Conservation (phyloP, 1,140 invertebrate genomes). For the Plodia interpunctella region DNA sequence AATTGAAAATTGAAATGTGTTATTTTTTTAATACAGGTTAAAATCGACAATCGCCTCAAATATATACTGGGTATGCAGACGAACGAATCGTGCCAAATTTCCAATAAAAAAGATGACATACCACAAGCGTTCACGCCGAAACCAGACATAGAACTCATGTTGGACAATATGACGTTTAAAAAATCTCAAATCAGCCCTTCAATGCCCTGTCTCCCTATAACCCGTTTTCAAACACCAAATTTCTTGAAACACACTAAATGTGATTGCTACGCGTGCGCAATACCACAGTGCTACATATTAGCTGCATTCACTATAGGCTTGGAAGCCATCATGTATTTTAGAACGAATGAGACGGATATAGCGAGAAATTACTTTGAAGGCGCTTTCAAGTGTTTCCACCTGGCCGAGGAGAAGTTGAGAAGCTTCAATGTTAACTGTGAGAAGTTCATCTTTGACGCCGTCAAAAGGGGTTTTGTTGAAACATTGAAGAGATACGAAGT, state of each 20-base stretch:
- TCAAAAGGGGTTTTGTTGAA: conserved; percentile 12
- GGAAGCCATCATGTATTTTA: conserved; percentile 50
- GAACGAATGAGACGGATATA: conserved; percentile 41
- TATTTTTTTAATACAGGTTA: conserved; percentile 34
- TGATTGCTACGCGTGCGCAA: conserved; percentile 38
- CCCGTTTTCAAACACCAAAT: conserved; percentile 33
- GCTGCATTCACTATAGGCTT: conserved; percentile 27
- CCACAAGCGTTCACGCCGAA: conserved; percentile 29
- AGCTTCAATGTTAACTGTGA: conserved; percentile 21
- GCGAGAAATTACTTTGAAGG: conserved; percentile 55
- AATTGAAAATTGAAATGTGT: neutral
- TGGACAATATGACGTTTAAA: conserved; percentile 33
- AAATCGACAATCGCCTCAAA: conserved; percentile 52
- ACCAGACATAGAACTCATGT: conserved; percentile 40
- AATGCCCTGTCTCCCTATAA: conserved; percentile 21
- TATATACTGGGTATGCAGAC: conserved; percentile 43
- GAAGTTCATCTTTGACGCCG: conserved; percentile 25
- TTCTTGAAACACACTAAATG: conserved; percentile 41
- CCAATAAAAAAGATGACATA: conserved; percentile 17
- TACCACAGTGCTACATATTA: conserved; percentile 28
- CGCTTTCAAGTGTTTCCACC: conserved; percentile 24
- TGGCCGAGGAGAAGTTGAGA: conserved; percentile 36
- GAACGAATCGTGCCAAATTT: conserved; percentile 14
- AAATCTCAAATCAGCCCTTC: conserved; percentile 30
- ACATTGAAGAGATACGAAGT: conserved; percentile 33